Conservation (phyloP, 2,888 invertebrate species). For the Chalcosyrphus nemorum region DNA sequence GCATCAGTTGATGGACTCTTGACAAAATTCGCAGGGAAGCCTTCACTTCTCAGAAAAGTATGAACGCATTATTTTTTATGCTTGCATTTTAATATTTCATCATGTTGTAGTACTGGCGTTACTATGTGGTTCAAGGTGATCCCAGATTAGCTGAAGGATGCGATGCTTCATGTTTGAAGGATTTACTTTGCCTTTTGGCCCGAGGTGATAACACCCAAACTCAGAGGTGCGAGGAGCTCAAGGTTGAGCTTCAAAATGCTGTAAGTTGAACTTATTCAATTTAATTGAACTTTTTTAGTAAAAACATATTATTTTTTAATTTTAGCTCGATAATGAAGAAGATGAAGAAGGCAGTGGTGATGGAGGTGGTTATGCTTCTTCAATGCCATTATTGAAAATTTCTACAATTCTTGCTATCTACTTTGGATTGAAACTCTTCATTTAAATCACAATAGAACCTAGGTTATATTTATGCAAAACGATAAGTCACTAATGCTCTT, state of each 20-base stretch:
- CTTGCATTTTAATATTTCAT: no score
- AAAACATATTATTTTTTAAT: not conserved
- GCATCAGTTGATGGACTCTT: slow-evolving; percentile 85
- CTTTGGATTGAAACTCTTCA: slow-evolving; percentile 16
- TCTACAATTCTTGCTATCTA: slow-evolving; percentile 18
- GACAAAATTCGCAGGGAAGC: slow-evolving; percentile 83
- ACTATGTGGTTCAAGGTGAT: slow-evolving; percentile 76
- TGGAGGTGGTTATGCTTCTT: slow-evolving; percentile 21
- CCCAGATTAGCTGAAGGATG: slow-evolving; percentile 76
- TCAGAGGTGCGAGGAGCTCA: slow-evolving; percentile 76
- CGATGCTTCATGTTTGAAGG: slow-evolving; percentile 75
- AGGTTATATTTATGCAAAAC: not conserved
- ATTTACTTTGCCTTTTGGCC: slow-evolving; percentile 76
- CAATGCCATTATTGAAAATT: slow-evolving; percentile 23
- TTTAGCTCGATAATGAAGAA: slow-evolving; percentile 48
- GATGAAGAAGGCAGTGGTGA: not conserved
- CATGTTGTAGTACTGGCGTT: slow-evolving; percentile 77
- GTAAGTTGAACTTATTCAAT: slow-evolving; percentile 73
- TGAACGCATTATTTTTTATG: no score
- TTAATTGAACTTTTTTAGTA: no score
- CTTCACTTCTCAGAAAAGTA: slow-evolving; percentile 76
- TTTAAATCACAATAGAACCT: not conserved
- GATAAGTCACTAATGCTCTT: not conserved
- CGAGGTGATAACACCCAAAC: slow-evolving; percentile 76
- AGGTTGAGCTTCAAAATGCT: slow-evolving; percentile 72